These are phyloP conservation scores for Agriopis leucophaearia DNA, from an alignment of 2,888 invertebrate genomes.

Conservation along the genomic window DNA sequence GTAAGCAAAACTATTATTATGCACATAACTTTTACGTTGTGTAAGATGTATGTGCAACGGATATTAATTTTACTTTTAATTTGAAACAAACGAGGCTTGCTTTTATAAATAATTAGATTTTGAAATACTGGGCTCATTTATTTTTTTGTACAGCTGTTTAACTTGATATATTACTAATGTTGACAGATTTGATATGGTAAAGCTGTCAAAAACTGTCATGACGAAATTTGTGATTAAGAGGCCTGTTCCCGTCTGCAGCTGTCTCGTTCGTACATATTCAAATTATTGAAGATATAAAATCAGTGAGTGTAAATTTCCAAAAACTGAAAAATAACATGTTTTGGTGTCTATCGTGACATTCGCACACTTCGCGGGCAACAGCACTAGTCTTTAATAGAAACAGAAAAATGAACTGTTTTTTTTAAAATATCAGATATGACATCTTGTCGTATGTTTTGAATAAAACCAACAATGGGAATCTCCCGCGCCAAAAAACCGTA, in stretches of 20 bases:
- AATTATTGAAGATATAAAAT: too few species aligned
- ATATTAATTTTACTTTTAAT: slow-evolving; percentile 29
- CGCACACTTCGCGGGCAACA: too few species aligned
- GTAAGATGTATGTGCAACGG: slow-evolving; percentile 22
- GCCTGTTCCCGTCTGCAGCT: too few species aligned
- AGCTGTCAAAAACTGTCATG: too few species aligned
- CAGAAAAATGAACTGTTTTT: too few species aligned
- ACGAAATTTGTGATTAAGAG: too few species aligned
- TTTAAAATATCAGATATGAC: slow-evolving; percentile 22
- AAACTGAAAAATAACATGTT: too few species aligned
- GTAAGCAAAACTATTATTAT: slow-evolving; percentile 47
- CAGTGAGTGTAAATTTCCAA: too few species aligned
- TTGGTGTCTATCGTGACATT: neutral
- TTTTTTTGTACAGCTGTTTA: neutral
- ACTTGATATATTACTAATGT: too few species aligned
- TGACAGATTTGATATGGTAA: too few species aligned
- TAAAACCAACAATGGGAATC: slow-evolving; percentile 51
- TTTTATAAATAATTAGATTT: slow-evolving; percentile 15
- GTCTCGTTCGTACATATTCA: too few species aligned
- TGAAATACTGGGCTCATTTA: neutral
- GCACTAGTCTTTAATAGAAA: neutral
- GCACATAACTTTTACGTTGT: slow-evolving; percentile 34
- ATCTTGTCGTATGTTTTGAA: slow-evolving; percentile 41
- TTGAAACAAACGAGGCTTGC: slow-evolving; percentile 20
- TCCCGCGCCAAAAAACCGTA: slow-evolving; percentile 44